phyloP scores from a whole-genome alignment of 2,888 invertebrate species.

The Gari tellinella region DNA sequence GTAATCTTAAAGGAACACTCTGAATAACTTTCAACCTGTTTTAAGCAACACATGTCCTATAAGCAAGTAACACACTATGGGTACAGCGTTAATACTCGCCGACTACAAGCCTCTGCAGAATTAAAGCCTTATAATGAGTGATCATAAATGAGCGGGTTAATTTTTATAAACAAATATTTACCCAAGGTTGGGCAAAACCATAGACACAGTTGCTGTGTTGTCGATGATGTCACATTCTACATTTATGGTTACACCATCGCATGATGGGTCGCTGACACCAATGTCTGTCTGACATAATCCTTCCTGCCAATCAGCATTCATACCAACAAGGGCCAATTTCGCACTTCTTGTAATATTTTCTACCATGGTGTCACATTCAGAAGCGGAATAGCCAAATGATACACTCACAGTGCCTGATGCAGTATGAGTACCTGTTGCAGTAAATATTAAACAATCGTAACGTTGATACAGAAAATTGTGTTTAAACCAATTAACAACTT shows the following conservation, averaged over 20 bases:
- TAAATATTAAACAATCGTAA: conserved; percentile 3
- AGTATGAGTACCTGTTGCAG: neutral
- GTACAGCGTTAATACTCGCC: too few species aligned
- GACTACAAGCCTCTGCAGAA: too few species aligned
- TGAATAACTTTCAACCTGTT: too few species aligned
- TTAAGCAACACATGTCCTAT: too few species aligned
- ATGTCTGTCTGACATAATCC: conserved; percentile 27
- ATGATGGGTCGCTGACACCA: conserved; percentile 21
- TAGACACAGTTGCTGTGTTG: conserved; percentile 10
- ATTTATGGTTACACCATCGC: conserved; percentile 14
- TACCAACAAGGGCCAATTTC: neutral
- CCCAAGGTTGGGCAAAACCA: conserved; percentile 20
- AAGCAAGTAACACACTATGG: too few species aligned
- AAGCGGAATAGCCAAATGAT: conserved; percentile 12
- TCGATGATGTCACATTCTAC: conserved; percentile 13
- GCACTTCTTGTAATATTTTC: conserved; percentile 7
- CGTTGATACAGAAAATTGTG: too few species aligned
- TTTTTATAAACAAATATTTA: too few species aligned
- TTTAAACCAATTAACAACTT: too few species aligned
- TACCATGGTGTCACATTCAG: conserved; percentile 4
- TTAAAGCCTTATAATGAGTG: too few species aligned
- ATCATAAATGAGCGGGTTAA: too few species aligned
- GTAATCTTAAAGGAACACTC: too few species aligned
- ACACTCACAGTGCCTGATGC: conserved; percentile 5
- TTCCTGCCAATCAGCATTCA: conserved; percentile 23